phyloP scores from a whole-genome alignment of 2,797 vertebrate genomes.

The Dipus sagitta region DNA sequence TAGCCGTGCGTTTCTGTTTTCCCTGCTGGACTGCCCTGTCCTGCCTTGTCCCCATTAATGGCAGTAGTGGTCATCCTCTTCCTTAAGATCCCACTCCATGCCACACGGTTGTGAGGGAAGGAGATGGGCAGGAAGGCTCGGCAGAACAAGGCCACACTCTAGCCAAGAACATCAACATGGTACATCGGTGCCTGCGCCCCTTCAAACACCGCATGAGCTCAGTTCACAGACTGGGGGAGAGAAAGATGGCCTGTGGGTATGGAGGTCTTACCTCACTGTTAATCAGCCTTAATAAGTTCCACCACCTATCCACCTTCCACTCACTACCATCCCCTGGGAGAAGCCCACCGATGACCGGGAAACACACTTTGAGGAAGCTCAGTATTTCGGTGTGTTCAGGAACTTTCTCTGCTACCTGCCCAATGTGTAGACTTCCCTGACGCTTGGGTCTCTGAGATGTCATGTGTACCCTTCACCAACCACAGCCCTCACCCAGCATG shows the following conservation, averaged over 20 bases:
- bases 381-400: too few relatives aligned
- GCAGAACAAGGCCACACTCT: neutral
- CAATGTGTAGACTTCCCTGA: neutral
- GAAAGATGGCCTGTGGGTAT: neutral
- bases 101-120: accelerated
- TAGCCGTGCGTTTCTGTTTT: neutral
- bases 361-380: neutral
- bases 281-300: accelerated
- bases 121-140: neutral
- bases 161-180: neutral
- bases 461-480: neutral
- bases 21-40: neutral
- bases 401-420: neutral
- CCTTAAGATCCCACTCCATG: neutral
- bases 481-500: neutral
- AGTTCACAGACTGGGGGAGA: neutral
- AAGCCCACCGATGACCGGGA: neutral
- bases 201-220: neutral
- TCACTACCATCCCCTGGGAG: neutral
- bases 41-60: neutral
- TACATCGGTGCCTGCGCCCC: neutral
- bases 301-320: neutral
- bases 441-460: neutral
- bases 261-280: neutral
- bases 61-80: neutral